These are phyloP conservation scores for Vulpes vulpes DNA, from an alignment of 2,113 vertebrate species.

Conservation along the genomic window DNA sequence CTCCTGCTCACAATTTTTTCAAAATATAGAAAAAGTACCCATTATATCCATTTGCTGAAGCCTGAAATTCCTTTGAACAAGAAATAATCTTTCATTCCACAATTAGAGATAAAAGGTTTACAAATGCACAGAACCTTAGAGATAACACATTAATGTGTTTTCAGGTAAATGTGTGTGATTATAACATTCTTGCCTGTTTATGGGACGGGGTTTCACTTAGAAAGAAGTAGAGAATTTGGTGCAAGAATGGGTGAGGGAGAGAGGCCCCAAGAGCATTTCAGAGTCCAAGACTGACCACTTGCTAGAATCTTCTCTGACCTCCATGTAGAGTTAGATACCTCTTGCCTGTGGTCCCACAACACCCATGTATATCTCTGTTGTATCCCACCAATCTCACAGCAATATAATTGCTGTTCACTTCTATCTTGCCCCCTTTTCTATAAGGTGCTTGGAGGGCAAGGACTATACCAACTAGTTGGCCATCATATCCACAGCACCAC, in stretches of 20 bases:
- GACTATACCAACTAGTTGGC: background rate
- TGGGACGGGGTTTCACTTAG: background rate
- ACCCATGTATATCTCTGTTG: too few relatives aligned
- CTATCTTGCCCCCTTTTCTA: background rate
- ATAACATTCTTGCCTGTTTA: background rate
- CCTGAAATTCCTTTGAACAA: conserved; percentile 60
- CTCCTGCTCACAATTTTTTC: conserved; percentile 13
- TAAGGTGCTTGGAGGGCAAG: background rate
- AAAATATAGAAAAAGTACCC: conserved; percentile 44
- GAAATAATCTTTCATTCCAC: conserved; percentile 61
- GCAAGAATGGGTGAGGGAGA: background rate
- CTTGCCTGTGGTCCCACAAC: background rate
- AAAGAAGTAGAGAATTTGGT: background rate
- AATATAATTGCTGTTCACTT: background rate
- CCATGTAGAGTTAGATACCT: too few relatives aligned
- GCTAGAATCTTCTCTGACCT: background rate
- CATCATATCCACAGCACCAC: background rate
- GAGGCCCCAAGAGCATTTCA: background rate
- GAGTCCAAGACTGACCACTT: background rate
- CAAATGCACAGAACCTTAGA: conserved; percentile 28
- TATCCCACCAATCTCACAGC: background rate
- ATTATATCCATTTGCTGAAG: conserved; percentile 63
- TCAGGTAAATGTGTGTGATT: background rate
- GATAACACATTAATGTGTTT: conserved; percentile 41
- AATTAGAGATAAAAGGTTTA: conserved; percentile 74